Base-by-base conservation (phyloP, 2,113 vertebrate genomes). In the Sula dactylatra region DNA sequence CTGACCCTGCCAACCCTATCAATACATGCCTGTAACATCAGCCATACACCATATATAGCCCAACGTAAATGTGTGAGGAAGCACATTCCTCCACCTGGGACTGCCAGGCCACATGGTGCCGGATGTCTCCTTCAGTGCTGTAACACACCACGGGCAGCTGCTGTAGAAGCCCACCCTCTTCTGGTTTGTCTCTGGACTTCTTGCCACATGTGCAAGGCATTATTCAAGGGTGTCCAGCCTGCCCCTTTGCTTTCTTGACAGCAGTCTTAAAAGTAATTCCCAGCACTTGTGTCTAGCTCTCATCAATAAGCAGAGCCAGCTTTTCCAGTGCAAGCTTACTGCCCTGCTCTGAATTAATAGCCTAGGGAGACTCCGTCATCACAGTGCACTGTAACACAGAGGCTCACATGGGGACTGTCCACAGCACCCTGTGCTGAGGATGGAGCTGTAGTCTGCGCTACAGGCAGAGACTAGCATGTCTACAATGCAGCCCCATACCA, bases 81-180 rank as follows among this genome's bases (percentile, higher is more conserved):
- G 50, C 8, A 1, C 25, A 5, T 15, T 40, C 45, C 34, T 61
- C 20, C 25, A 16, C 40, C 61, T 36, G 29, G 45, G 27, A 21
- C 38, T 14, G 6, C n/a, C 67, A 36, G 1, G 1, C n/a, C 22
- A 17, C 18, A 3, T 5, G 6, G 32, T 13, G 26, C 44, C 6
- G 19, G 36, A 22, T 9, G 27, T 32, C 61, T 26, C 54, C 66
- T 34, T 10, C 49, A 6, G 15, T 29, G 45, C 54, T 61, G 34
- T 13, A 22, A 40, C 12, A 7, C 0, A 0, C 54, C 36, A 21
- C 16, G 38, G 40, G 26, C 21, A 42, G 62, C 70, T 44, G 70
- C 70, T 74, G 61, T 16, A 27, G 69, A 26, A 62, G 62, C n/a
- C 54, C 45, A 18, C 38, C 9, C 2, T 2, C 8, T 22, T 47